Conservation (phyloP, 2,797 vertebrate genomes). For the Microchirus variegatus region DNA sequence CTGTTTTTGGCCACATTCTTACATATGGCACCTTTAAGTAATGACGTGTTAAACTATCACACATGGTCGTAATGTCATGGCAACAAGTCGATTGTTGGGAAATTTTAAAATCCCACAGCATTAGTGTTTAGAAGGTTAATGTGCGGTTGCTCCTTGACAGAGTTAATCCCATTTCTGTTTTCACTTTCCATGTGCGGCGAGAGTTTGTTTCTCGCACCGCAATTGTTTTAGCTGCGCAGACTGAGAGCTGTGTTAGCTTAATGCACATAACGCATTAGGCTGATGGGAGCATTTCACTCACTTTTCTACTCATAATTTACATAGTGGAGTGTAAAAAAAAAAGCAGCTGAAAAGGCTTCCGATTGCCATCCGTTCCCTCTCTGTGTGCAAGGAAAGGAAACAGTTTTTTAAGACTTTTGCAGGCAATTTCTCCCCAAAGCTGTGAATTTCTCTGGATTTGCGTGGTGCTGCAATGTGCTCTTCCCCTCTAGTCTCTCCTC, state of each 20-base stretch:
- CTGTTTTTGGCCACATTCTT: too few relatives aligned
- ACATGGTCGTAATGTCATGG: too few relatives aligned
- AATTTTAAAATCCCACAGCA: too few relatives aligned
- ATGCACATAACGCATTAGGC: slow-evolving; percentile 56
- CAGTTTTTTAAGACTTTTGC: slow-evolving; percentile 14
- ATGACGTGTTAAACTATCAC: too few relatives aligned
- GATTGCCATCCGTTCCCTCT: slow-evolving; percentile 14
- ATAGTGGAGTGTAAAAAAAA: slow-evolving; percentile 53
- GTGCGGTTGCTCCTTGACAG: too few relatives aligned
- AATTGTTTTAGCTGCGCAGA: too few relatives aligned
- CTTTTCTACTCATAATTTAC: slow-evolving; percentile 56
- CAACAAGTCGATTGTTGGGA: too few relatives aligned
- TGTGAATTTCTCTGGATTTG: slow-evolving; percentile 36
- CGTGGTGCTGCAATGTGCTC: slow-evolving; percentile 44
- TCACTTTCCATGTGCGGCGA: too few relatives aligned
- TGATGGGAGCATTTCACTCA: slow-evolving; percentile 56
- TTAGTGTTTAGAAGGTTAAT: too few relatives aligned
- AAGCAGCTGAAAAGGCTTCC: slow-evolving; percentile 23
- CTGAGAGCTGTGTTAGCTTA: slow-evolving; percentile 34
- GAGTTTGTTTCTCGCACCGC: too few relatives aligned
- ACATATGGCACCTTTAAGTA: too few relatives aligned
- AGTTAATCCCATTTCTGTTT: too few relatives aligned
- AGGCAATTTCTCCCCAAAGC: slow-evolving; percentile 36
- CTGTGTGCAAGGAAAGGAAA: slow-evolving; percentile 5
- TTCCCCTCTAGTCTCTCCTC: slow-evolving; percentile 44